phyloP scores from a whole-genome alignment of 1,140 invertebrate species.

The Diabrotica virgifera region DNA sequence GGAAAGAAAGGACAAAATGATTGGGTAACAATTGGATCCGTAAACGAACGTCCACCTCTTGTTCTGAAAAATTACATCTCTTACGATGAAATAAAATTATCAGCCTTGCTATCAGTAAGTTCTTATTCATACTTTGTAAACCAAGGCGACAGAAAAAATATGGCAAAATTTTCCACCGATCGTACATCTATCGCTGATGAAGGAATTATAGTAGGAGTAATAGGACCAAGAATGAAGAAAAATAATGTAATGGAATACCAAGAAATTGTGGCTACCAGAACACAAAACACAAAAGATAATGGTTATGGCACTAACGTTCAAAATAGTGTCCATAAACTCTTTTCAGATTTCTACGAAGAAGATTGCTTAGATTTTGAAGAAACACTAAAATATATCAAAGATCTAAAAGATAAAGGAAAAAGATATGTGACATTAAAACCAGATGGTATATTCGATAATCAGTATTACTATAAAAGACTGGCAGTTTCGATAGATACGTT shows the following conservation, averaged over 20 bases:
- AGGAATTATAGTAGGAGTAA: constrained; percentile 44
- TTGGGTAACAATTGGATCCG: constrained; percentile 49
- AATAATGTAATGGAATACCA: constrained; percentile 51
- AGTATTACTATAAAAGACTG: constrained; percentile 40
- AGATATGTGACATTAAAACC: constrained; percentile 22
- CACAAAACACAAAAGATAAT: constrained; percentile 49
- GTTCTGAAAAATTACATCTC: constrained; percentile 32
- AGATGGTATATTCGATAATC: constrained; percentile 38
- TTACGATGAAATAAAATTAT: constrained; percentile 41
- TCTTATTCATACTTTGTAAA: constrained; percentile 39
- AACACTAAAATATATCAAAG: constrained; percentile 18
- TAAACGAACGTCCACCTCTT: constrained; percentile 48
- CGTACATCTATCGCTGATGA: constrained; percentile 29
- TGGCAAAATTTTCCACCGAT: constrained; percentile 22
- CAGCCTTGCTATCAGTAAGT: constrained; percentile 36
- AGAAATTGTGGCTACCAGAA: constrained; percentile 49
- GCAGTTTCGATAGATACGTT: constrained; percentile 41
- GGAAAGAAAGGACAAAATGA: constrained; percentile 49
- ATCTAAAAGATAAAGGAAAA: constrained; percentile 1
- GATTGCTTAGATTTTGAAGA: constrained; percentile 27
- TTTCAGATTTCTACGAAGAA: constrained; percentile 39
- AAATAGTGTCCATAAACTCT: constrained; percentile 45
- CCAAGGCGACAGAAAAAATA: constrained; percentile 35
- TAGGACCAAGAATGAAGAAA: constrained; percentile 51
- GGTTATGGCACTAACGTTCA: constrained; percentile 48